Evolutionary conservation across 2,797 vertebrate genomes (phyloP).

Genomic region (Manis pentadactyla): DNA sequence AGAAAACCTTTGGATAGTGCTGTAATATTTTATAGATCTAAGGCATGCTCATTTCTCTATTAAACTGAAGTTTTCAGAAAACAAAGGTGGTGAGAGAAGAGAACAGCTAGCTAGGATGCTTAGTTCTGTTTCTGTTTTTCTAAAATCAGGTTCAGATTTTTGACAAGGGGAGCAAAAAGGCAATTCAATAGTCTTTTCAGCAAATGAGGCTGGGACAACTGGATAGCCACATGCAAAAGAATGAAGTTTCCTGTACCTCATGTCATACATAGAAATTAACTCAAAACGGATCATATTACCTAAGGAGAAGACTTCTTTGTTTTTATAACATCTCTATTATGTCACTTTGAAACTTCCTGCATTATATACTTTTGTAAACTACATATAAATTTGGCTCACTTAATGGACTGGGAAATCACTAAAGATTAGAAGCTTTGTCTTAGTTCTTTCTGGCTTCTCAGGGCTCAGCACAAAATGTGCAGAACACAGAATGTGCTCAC

Average conservation of each 20-base stretch:
- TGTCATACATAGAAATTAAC: background rate
- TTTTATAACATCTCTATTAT: background rate
- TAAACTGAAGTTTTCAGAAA: slow-evolving; percentile 37
- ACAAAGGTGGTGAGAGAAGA: slow-evolving; percentile 1
- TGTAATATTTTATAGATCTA: background rate
- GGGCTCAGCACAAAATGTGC: background rate
- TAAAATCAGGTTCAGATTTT: slow-evolving; percentile 17
- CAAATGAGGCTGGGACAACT: background rate
- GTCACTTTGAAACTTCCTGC: background rate
- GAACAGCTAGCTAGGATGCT: background rate
- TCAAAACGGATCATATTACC: background rate
- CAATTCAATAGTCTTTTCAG: background rate
- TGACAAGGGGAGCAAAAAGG: slow-evolving; percentile 1
- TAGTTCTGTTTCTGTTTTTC: slow-evolving; percentile 1
- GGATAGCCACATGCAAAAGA: background rate
- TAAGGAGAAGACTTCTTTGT: background rate
- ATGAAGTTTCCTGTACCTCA: background rate
- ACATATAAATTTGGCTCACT: background rate
- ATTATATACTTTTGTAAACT: background rate
- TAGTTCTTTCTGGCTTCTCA: background rate
- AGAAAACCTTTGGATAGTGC: background rate
- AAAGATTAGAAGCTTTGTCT: background rate
- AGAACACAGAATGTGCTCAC: background rate
- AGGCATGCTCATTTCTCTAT: background rate
- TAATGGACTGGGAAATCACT: background rate